Evolutionary conservation across 92 coral and sea anemone genomes (phyloP).

Genomic region (Zoanthus sansibaricus): DNA sequence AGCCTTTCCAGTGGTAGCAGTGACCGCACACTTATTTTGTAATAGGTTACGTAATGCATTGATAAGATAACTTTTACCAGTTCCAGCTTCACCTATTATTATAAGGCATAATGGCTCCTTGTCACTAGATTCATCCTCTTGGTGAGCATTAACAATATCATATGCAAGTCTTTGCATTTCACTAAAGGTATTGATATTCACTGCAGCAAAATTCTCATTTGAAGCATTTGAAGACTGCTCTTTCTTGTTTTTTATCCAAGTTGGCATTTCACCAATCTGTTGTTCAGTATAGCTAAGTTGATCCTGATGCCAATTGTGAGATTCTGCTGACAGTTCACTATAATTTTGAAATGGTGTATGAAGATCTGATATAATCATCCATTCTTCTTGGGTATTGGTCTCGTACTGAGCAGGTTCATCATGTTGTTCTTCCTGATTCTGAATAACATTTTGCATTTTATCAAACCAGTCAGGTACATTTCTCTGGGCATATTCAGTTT

Average conservation of each 20-base stretch:
- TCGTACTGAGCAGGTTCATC: not conserved
- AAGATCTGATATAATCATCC: constrained; percentile 68
- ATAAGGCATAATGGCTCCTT: constrained; percentile 62
- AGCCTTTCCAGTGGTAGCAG: constrained; percentile 26
- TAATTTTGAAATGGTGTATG: constrained; percentile 56
- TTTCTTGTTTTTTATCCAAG: constrained; percentile 43
- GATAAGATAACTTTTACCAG: constrained; percentile 52
- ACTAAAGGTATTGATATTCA: constrained; percentile 60
- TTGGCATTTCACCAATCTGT: constrained; percentile 59
- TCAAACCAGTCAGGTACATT: constrained; percentile 65
- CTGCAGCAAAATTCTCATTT: not conserved
- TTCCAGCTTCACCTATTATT: constrained; percentile 46
- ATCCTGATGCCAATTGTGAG: constrained; percentile 55
- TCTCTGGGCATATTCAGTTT: constrained; percentile 58
- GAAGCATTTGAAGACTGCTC: not conserved
- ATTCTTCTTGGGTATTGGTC: constrained; percentile 54
- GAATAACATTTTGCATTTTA: constrained; percentile 46
- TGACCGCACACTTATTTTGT: constrained; percentile 53
- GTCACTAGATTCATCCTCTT: constrained; percentile 5
- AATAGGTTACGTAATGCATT: constrained; percentile 56
- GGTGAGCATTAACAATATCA: constrained; percentile 60
- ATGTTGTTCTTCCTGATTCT: constrained; percentile 44
- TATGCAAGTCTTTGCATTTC: constrained; percentile 76
- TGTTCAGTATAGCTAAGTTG: constrained; percentile 36
- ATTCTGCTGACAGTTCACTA: not conserved